phyloP scores from a whole-genome alignment of 2,113 vertebrate species.

The Zootoca vivipara region DNA sequence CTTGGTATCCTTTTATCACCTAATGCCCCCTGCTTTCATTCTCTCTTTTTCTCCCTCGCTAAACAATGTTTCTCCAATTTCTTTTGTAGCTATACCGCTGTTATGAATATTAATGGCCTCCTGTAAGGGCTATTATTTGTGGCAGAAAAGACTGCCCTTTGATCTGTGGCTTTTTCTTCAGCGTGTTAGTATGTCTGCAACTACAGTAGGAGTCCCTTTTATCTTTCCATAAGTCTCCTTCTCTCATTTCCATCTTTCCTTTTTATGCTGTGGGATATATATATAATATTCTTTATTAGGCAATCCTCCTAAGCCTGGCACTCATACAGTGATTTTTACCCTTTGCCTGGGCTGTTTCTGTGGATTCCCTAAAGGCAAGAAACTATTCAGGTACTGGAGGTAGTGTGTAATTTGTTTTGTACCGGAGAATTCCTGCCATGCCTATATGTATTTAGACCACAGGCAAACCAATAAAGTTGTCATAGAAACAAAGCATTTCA shows the following conservation, averaged over 20 bases:
- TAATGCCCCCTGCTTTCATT: slow-evolving; percentile 63
- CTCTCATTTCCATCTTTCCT: slow-evolving; percentile 64
- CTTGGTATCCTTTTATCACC: slow-evolving; percentile 74
- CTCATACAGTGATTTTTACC: slow-evolving; percentile 66
- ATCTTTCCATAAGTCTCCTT: slow-evolving; percentile 62
- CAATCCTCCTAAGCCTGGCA: slow-evolving; percentile 64
- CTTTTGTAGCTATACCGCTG: slow-evolving; percentile 74
- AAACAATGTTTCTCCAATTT: slow-evolving; percentile 72
- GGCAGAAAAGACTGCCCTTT: slow-evolving; percentile 68
- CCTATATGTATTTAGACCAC: slow-evolving; percentile 83
- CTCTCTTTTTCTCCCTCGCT: slow-evolving; percentile 60
- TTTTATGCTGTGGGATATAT: slow-evolving; percentile 46
- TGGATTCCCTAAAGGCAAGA: slow-evolving; percentile 75
- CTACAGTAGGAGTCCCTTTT: slow-evolving; percentile 60
- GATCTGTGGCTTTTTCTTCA: slow-evolving; percentile 73
- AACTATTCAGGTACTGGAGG: slow-evolving; percentile 74
- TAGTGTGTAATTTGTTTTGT: slow-evolving; percentile 81
- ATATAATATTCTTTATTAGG: slow-evolving; percentile 67
- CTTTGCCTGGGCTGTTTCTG: slow-evolving; percentile 71
- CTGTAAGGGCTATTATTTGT: slow-evolving; percentile 74
- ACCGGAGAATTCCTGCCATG: slow-evolving; percentile 80
- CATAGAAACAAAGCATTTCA: slow-evolving; percentile 86
- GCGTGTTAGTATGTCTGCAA: slow-evolving; percentile 58
- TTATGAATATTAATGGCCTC: slow-evolving; percentile 81
- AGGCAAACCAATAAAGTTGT: slow-evolving; percentile 84